Base-by-base conservation (phyloP, 2,888 invertebrate species). In the Diabrotica balteata region DNA sequence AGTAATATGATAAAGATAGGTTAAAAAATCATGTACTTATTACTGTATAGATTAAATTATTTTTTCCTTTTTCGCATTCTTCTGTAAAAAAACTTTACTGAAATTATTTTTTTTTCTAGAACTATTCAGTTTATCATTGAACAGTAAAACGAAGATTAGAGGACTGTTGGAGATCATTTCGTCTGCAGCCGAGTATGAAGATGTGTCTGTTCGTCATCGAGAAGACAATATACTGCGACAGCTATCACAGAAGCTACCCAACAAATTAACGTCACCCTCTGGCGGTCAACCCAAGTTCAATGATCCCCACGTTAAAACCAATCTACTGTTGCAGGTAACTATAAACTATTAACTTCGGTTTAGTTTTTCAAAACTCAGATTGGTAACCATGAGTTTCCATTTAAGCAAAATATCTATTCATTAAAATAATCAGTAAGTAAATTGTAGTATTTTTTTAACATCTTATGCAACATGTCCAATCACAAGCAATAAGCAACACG, bases 151-250 rank as follows among this genome's bases (percentile, higher is more conserved):
- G 0, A 99, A 99, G 86, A 95, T 98, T 69, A 90, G 97, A 9
- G 98, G 98, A 2, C 87, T 99, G 8, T 86, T 99, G 77, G 99
- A 99, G 87, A 99, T 99, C 81, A 96, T 99, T 71, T 94, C 98
- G 0, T 96, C 96, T 2, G 98, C 99, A 0, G 96, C 96, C 0
- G 99, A 99, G 85, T 99, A 97, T 85, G 94, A 96, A 71, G 92
- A 92, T 76, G 91, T 99, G 64, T 93, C 96, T 49, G 96, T 99
- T 63, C 85, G 99, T 8, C 98, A 99, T 81, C 91, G 94, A 8
- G 99, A 99, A 84, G 98, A 98, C 82, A 90, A 91, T 75, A 89
- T 98, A 65, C 87, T 99, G 70, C 81, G 86, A 53, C 86, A 85
- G 57, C 78, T 88, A 7, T 82, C 87, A 1, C 87, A 87, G 71